Conservation (phyloP, 2,113 vertebrate species). For the Rhegmatorhina hoffmannsi region DNA sequence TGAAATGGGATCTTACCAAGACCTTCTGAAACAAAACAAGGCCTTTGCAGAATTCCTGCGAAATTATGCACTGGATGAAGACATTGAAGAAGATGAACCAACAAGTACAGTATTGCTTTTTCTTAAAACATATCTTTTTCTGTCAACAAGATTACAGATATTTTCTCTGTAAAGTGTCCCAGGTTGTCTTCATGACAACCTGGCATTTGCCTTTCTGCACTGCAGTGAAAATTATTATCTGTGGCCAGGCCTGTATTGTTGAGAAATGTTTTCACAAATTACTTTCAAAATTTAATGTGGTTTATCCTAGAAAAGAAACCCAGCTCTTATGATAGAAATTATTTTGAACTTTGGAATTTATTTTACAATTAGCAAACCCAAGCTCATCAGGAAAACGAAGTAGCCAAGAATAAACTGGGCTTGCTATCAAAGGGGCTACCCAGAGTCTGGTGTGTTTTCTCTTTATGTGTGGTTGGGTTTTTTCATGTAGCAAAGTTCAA, state of each 20-base stretch:
- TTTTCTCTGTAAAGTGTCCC: neutral
- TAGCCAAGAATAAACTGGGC: neutral
- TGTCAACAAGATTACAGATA: neutral
- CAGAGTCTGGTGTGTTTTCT: neutral
- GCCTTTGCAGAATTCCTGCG: slow-evolving; percentile 92
- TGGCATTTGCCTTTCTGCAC: neutral
- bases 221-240: neutral
- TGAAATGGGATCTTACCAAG: slow-evolving; percentile 90
- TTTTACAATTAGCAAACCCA: neutral
- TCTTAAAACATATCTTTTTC: neutral
- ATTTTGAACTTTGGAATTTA: neutral
- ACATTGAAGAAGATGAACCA: slow-evolving; percentile 81
- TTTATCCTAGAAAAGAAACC: neutral
- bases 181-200: neutral
- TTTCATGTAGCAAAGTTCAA: neutral
- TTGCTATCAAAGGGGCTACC: neutral
- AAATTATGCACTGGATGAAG: slow-evolving; percentile 86
- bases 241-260: neutral
- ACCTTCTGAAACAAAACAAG: slow-evolving; percentile 84
- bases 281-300: neutral
- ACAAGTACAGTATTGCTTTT: slow-evolving; percentile 65
- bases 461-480: neutral
- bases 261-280: neutral
- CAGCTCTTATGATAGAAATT: neutral
- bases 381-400: neutral